phyloP scores from a whole-genome alignment of 2,797 vertebrate genomes.

The Lagocephalus sceleratus region DNA sequence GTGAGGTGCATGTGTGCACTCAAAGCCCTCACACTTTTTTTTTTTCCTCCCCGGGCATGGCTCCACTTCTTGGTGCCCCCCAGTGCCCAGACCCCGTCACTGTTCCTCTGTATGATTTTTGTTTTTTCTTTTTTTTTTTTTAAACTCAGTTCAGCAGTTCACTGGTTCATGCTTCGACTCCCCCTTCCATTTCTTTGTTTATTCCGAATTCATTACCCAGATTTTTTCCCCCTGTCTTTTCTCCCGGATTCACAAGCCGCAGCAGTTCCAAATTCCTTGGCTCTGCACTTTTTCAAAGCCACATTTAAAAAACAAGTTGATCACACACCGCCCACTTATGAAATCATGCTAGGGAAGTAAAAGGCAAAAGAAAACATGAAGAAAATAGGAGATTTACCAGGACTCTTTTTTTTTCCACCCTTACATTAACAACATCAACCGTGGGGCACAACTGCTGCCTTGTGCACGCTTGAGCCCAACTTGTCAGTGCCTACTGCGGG shows the following conservation, averaged over 20 bases:
- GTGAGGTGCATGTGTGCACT: slow-evolving; percentile 41
- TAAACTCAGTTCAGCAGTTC: slow-evolving; percentile 51
- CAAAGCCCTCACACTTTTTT: slow-evolving; percentile 54
- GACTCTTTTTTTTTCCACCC: slow-evolving; percentile 13
- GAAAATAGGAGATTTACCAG: slow-evolving; percentile 45
- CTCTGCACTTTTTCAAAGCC: slow-evolving; percentile 74
- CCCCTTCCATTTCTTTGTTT: slow-evolving; percentile 63
- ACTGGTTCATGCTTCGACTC: slow-evolving; percentile 52
- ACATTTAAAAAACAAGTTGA: slow-evolving; percentile 75
- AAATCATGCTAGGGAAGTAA: slow-evolving; percentile 64
- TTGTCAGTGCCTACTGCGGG: slow-evolving; percentile 59
- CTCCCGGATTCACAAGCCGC: slow-evolving; percentile 73
- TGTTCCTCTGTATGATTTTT: slow-evolving; percentile 51
- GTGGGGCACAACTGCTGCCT: slow-evolving; percentile 49
- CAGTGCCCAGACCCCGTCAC: slow-evolving; percentile 68
- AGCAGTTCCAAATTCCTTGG: slow-evolving; percentile 77
- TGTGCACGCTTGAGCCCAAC: slow-evolving; percentile 48
- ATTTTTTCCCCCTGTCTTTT: slow-evolving; percentile 60
- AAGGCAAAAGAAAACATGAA: slow-evolving; percentile 56
- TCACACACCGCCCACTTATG: slow-evolving; percentile 76
- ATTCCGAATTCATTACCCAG: slow-evolving; percentile 69
- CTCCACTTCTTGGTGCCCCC: slow-evolving; percentile 73
- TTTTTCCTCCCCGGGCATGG: slow-evolving; percentile 44
- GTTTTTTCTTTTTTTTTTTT: slow-evolving; percentile 6
- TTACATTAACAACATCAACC: slow-evolving; percentile 51